phyloP scores from a whole-genome alignment of 1,140 invertebrate species.

The Drosophila pallidifrons region DNA sequence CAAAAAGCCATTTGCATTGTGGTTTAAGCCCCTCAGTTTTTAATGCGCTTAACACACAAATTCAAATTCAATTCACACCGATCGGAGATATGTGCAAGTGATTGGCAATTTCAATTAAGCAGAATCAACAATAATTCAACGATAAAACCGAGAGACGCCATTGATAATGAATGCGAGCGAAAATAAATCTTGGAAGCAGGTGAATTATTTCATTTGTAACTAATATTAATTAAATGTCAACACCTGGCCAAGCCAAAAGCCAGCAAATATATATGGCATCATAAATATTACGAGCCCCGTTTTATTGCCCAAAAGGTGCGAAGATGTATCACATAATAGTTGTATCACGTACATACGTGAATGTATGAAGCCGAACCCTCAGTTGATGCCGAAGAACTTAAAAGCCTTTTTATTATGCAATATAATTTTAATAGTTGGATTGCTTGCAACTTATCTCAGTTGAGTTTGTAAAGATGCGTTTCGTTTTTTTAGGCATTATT shows the following conservation, averaged over 20 bases:
- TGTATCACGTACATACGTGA: constrained; percentile 1
- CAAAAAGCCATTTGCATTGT: constrained; percentile 32
- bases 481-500: background rate
- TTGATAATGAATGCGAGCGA: constrained; percentile 1
- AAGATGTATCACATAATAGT: constrained; percentile 1
- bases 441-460: background rate
- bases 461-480: background rate
- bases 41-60: constrained; percentile 21
- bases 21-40: constrained; percentile 6
- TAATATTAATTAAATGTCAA: constrained; percentile 17
- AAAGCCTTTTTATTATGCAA: constrained; percentile 23
- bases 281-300: constrained; percentile 1
- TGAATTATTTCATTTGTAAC: constrained; percentile 12
- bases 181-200: constrained; percentile 15
- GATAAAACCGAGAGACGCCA: background rate
- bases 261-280: background rate
- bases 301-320: constrained; percentile 10
- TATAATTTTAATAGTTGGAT: constrained; percentile 23
- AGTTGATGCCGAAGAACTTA: constrained; percentile 4
- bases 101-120: constrained; percentile 67
- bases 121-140: constrained; percentile 51
- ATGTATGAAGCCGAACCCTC: too few species aligned
- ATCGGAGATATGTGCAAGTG: constrained; percentile 13
- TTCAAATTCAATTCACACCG: constrained; percentile 29
- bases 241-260: constrained; percentile 1